A percentile compares a stretch with the other conserved stretches of the same genome.
phyloP scores from a whole-genome alignment of 2,888 invertebrate species.

The Lysandra bellargus region DNA sequence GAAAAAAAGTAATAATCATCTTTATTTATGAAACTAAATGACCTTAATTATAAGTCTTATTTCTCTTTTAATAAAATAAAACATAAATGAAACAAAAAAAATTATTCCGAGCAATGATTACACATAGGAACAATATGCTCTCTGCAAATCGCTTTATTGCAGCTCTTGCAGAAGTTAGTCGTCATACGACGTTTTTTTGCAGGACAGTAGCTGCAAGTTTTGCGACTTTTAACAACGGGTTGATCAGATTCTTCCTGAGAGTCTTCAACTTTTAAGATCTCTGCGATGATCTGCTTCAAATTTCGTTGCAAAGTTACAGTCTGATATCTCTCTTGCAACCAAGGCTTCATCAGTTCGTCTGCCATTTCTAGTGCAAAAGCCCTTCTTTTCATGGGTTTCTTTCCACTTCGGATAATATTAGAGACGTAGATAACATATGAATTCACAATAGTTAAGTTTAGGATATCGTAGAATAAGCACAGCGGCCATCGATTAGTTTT shows the following conservation, averaged over 20 bases:
- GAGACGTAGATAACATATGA: no score
- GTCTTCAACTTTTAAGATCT: conserved; percentile 36
- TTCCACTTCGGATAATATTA: no score
- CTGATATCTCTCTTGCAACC: conserved; percentile 38
- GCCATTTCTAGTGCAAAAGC: conserved; percentile 23
- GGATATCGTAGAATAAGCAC: no score
- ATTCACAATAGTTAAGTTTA: no score
- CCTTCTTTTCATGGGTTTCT: no score
- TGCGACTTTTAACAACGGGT: conserved; percentile 36
- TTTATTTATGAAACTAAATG: no score
- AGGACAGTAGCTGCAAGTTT: conserved; percentile 38
- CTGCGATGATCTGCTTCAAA: conserved; percentile 35
- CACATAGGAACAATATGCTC: conserved; percentile 37
- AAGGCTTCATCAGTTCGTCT: conserved; percentile 32
- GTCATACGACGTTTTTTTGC: conserved; percentile 40
- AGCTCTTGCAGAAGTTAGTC: conserved; percentile 35
- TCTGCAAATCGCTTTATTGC: conserved; percentile 38
- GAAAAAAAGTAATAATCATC: no score
- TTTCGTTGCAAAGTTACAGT: conserved; percentile 39
- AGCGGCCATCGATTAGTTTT: no score
- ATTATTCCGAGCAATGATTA: conserved; percentile 31
- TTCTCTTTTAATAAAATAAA: no score
- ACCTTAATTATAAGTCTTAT: no score
- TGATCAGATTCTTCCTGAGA: conserved; percentile 37
- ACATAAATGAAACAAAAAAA: background rate